phyloP scores from a whole-genome alignment of 2,888 invertebrate genomes.

The Leptodirus hochenwartii region DNA sequence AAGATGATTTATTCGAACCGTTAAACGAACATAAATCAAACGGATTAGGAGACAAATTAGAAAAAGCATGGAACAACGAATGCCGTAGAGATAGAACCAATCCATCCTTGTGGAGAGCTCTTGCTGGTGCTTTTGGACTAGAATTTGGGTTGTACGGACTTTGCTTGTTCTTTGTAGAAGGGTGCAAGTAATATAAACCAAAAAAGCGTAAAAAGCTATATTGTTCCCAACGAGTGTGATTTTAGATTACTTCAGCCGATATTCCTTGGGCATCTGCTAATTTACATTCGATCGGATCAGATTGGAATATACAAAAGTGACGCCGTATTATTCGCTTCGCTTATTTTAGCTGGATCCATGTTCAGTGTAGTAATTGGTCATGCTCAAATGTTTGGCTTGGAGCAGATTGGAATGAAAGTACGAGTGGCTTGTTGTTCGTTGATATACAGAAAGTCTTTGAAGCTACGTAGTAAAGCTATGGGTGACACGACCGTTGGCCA shows the following conservation, averaged over 20 bases:
- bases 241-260: slow-evolving; percentile 39
- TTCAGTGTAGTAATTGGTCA: slow-evolving; percentile 65
- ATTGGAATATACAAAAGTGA: slow-evolving; percentile 26
- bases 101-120: slow-evolving; percentile 16
- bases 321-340: slow-evolving; percentile 59
- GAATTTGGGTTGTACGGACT: slow-evolving; percentile 12
- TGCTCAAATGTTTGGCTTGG: slow-evolving; percentile 70
- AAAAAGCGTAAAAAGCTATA: no score
- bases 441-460: slow-evolving; percentile 52
- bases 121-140: slow-evolving; percentile 17
- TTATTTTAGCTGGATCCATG: slow-evolving; percentile 51
- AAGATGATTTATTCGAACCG: slow-evolving; percentile 29
- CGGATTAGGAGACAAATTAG: slow-evolving; percentile 38
- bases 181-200: no score
- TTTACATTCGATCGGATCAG: no score
- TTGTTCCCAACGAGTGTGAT: no score
- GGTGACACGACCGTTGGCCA: slow-evolving; percentile 63
- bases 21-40: slow-evolving; percentile 41
- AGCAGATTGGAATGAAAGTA: slow-evolving; percentile 70
- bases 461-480: slow-evolving; percentile 62
- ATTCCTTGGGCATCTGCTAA: no score
- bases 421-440: slow-evolving; percentile 66
- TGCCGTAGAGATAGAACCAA: slow-evolving; percentile 9
- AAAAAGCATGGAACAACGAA: slow-evolving; percentile 27
- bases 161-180: no score